Conservation (phyloP, 2,888 invertebrate genomes). For the Xestia c-nigrum region DNA sequence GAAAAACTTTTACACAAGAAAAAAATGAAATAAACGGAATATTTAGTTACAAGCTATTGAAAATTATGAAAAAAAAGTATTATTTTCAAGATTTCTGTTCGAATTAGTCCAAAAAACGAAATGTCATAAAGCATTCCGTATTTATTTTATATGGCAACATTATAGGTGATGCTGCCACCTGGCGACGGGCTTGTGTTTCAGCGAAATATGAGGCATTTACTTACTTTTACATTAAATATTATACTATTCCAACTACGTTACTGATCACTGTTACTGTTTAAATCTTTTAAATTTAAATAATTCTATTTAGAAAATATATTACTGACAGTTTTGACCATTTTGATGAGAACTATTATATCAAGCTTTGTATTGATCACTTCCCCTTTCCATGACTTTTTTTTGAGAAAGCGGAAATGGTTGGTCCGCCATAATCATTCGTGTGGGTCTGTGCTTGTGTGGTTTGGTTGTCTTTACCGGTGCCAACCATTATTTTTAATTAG, state of each 20-base stretch:
- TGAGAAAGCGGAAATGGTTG: constrained; percentile 90
- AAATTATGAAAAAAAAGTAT: neutral
- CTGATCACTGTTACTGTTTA: accelerated
- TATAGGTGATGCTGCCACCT: constrained; percentile 60
- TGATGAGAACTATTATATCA: neutral
- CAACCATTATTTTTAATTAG: constrained; percentile 91
- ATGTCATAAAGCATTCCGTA: neutral
- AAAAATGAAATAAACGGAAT: too few relatives aligned
- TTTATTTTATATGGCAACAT: constrained; percentile 50
- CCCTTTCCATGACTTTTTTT: constrained; percentile 86
- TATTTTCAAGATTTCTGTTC: constrained; percentile 26
- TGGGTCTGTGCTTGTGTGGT: constrained; percentile 91
- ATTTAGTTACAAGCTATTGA: too few relatives aligned
- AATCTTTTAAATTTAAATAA: neutral
- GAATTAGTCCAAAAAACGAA: constrained; percentile 16
- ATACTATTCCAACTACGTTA: accelerated
- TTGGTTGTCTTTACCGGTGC: constrained; percentile 91
- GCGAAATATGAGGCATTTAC: constrained; percentile 11
- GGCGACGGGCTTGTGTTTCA: constrained; percentile 23
- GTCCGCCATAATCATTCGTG: constrained; percentile 91
- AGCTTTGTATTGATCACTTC: constrained; percentile 75
- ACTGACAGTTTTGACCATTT: accelerated
- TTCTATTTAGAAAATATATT: accelerated
- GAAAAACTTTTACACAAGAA: too few relatives aligned
- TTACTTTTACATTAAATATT: constrained; percentile 12